These are phyloP conservation scores for Chrysochloris asiatica DNA, from an alignment of 2,113 vertebrate species.

Conservation along the genomic window DNA sequence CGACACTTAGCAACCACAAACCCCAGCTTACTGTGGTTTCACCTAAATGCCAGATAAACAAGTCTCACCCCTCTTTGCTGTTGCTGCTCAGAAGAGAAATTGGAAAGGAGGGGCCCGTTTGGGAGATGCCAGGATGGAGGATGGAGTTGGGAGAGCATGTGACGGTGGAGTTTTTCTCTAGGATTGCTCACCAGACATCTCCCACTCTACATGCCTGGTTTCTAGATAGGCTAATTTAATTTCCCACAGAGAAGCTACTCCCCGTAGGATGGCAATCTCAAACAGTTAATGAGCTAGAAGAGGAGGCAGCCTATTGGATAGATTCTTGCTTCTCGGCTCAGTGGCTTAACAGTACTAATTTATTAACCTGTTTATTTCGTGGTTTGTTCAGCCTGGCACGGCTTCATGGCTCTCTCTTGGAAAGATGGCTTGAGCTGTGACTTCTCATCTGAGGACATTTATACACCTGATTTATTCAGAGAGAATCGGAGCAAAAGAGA, in stretches of 20 bases:
- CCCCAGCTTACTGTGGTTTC: neutral
- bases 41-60: slow-evolving; percentile 15
- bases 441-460: neutral
- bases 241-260: slow-evolving; percentile 64
- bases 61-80: neutral
- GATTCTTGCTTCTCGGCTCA: neutral
- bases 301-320: slow-evolving; percentile 13
- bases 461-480: neutral
- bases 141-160: neutral
- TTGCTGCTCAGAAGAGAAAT: neutral
- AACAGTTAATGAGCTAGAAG: slow-evolving; percentile 81
- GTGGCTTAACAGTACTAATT: slow-evolving; percentile 64
- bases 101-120: neutral
- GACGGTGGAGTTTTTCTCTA: neutral
- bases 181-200: slow-evolving; percentile 21
- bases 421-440: neutral
- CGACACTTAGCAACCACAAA: too few relatives aligned
- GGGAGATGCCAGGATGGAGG: neutral
- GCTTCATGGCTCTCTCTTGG: neutral
- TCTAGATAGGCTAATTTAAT: slow-evolving; percentile 67
- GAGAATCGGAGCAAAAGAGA: neutral
- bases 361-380: slow-evolving; percentile 74
- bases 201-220: slow-evolving; percentile 44
- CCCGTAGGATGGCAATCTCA: slow-evolving; percentile 70
- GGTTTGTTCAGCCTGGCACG: slow-evolving; percentile 38